A percentile compares a stretch with the other conserved stretches of the same genome.
These are phyloP conservation scores for Vulpes ferrilata DNA, from an alignment of 2,113 vertebrate genomes.

Conservation along the genomic window DNA sequence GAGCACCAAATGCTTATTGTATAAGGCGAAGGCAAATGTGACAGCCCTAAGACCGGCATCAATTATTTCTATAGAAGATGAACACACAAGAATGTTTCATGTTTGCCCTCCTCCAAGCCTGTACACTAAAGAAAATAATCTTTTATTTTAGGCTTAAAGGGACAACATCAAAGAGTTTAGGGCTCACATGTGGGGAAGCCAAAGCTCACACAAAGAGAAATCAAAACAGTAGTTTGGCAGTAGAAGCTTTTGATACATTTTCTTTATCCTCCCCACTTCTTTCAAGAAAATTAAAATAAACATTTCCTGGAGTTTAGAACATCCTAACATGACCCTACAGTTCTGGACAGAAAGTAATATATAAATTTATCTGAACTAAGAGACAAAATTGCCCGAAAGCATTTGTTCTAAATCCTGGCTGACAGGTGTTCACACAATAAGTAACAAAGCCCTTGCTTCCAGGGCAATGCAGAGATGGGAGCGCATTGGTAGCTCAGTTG, in stretches of 20 bases:
- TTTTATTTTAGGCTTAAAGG: constrained; percentile 70
- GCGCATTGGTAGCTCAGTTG: background rate
- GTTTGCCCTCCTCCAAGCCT: constrained; percentile 38
- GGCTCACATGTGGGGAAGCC: constrained; percentile 48
- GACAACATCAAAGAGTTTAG: constrained; percentile 70
- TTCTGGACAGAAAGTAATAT: constrained; percentile 18
- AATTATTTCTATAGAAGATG: constrained; percentile 48
- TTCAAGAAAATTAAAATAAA: constrained; percentile 74
- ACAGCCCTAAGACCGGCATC: constrained; percentile 6
- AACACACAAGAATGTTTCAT: constrained; percentile 60
- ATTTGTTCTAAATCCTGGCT: constrained; percentile 42
- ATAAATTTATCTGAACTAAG: constrained; percentile 55
- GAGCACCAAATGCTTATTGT: background rate
- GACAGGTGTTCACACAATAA: constrained; percentile 14
- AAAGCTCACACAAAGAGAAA: constrained; percentile 63
- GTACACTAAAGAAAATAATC: constrained; percentile 70
- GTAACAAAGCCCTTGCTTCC: constrained; percentile 4
- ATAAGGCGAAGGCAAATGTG: background rate
- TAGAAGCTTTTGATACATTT: constrained; percentile 53
- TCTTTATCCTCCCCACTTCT: constrained; percentile 31
- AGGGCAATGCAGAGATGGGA: background rate
- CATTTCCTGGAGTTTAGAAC: constrained; percentile 62
- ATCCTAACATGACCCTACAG: constrained; percentile 38
- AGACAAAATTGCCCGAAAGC: constrained; percentile 23
- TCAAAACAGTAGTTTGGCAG: constrained; percentile 67